Conservation (phyloP, 2,113 vertebrate species). For the Burhinus oedicnemus region DNA sequence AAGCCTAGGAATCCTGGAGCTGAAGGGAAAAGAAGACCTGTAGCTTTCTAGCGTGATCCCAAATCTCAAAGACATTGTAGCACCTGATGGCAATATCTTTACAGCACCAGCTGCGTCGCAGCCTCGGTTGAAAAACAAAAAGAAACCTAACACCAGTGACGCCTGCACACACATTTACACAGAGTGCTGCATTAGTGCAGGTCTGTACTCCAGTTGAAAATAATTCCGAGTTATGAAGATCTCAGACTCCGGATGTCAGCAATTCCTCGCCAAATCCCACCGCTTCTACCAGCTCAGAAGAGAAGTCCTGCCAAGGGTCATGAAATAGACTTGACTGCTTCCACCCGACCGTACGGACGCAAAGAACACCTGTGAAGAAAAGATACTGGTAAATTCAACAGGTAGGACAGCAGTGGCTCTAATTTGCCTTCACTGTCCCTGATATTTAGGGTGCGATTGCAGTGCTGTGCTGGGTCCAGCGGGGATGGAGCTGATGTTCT, state of each 20-base stretch:
- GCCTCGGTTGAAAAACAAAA: slow-evolving; percentile 78
- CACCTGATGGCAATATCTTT: slow-evolving; percentile 79
- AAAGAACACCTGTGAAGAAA: slow-evolving; percentile 89
- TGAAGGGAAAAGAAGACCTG: slow-evolving; percentile 63
- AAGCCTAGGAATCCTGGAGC: slow-evolving; percentile 77
- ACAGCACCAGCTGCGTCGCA: slow-evolving; percentile 82
- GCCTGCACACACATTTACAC: slow-evolving; percentile 71
- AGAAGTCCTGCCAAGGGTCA: slow-evolving; percentile 97
- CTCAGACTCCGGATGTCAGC: slow-evolving; percentile 70
- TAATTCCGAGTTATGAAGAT: slow-evolving; percentile 79
- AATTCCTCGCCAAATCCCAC: slow-evolving; percentile 49
- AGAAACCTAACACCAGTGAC: slow-evolving; percentile 68
- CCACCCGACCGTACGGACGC: slow-evolving; percentile 96
- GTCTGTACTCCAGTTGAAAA: slow-evolving; percentile 80
- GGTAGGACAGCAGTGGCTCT: background rate
- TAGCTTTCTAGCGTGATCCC: slow-evolving; percentile 74
- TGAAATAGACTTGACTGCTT: slow-evolving; percentile 99
- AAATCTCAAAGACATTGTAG: slow-evolving; percentile 73
- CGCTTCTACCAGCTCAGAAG: slow-evolving; percentile 96
- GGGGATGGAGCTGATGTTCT: background rate
- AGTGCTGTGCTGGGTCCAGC: background rate
- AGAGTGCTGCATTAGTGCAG: slow-evolving; percentile 70
- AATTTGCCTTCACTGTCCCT: background rate
- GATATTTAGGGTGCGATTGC: background rate
- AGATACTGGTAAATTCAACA: background rate